Evolutionary conservation across 2,888 invertebrate species (phyloP).

Genomic region (Noctua fimbriata): DNA sequence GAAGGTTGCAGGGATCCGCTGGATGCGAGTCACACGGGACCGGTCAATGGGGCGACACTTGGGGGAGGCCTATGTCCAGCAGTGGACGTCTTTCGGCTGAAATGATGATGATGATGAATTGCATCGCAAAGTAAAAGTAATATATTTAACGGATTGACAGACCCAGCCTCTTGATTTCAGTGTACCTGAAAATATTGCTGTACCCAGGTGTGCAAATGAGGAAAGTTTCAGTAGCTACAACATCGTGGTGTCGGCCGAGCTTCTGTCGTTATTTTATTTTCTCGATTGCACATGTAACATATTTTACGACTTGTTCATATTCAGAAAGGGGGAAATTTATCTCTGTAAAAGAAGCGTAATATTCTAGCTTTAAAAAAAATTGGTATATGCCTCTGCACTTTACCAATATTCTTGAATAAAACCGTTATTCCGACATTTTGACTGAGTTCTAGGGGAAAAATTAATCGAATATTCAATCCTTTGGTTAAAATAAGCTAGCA

Average conservation of each 20-base stretch:
- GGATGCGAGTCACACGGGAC: too few relatives aligned
- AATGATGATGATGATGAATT: too few relatives aligned
- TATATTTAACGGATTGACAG: too few relatives aligned
- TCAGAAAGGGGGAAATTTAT: background rate
- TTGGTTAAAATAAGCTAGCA: background rate
- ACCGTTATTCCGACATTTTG: background rate
- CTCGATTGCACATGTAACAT: background rate
- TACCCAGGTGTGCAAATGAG: too few relatives aligned
- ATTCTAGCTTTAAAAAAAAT: background rate
- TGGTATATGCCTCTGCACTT: background rate
- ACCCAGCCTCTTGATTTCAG: too few relatives aligned
- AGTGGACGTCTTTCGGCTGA: too few relatives aligned
- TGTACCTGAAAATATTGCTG: too few relatives aligned
- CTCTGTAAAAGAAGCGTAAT: background rate
- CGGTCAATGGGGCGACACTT: too few relatives aligned
- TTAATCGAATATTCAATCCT: background rate
- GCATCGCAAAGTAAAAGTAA: too few relatives aligned
- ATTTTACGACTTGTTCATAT: slow-evolving; percentile 4
- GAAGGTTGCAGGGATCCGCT: too few relatives aligned
- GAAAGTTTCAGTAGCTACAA: background rate
- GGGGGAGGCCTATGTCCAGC: too few relatives aligned
- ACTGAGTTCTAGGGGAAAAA: background rate
- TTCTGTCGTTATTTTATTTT: background rate
- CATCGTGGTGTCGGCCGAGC: too few relatives aligned
- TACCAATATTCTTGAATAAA: background rate